Evolutionary conservation across 2,113 vertebrate species (phyloP).

Genomic region (Eleginops maclovinus): DNA sequence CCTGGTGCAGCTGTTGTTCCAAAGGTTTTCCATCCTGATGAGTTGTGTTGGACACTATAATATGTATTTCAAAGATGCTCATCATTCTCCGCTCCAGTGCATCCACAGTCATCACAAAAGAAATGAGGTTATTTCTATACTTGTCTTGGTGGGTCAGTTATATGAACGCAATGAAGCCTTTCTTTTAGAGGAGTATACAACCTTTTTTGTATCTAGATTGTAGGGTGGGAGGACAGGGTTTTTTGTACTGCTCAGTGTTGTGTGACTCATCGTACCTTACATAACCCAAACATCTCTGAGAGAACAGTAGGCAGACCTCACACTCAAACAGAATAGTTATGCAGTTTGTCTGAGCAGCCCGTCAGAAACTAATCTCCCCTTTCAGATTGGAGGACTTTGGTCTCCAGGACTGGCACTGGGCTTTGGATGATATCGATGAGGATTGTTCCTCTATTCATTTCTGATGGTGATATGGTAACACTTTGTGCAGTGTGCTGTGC

Average conservation of each 20-base stretch:
- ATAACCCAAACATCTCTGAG: background rate
- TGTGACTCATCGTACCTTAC: background rate
- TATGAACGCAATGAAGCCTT: background rate
- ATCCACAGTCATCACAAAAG: background rate
- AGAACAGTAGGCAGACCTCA: background rate
- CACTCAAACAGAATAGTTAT: background rate
- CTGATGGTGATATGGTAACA: conserved; percentile 85
- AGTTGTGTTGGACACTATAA: no score
- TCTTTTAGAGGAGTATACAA: background rate
- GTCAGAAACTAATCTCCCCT: conserved; percentile 79
- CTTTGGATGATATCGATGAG: conserved; percentile 94
- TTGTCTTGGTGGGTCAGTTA: no score
- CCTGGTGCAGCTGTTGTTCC: background rate
- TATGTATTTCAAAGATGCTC: no score
- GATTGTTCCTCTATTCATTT: conserved; percentile 93
- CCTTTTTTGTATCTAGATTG: background rate
- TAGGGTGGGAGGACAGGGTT: background rate
- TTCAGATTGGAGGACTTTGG: conserved; percentile 94
- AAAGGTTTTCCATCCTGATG: background rate
- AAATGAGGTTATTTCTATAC: background rate
- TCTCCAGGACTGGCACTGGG: conserved; percentile 97
- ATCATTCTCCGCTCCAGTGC: background rate
- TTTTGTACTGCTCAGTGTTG: background rate
- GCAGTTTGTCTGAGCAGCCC: background rate
- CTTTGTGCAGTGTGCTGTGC: conserved; percentile 55